phyloP scores from a whole-genome alignment of 2,888 invertebrate genomes.

The Lycaena phlaeas region DNA sequence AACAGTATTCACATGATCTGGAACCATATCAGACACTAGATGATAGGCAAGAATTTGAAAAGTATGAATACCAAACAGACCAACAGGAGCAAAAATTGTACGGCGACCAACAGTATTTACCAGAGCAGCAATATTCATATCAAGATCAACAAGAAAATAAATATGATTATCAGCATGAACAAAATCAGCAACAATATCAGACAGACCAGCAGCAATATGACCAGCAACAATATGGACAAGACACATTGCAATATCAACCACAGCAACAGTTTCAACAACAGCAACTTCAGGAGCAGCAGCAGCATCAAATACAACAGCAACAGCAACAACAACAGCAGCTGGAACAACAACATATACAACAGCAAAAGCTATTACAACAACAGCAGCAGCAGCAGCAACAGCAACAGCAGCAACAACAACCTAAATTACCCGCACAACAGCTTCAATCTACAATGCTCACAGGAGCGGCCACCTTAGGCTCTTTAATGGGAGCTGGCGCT shows the following conservation, averaged over 20 bases:
- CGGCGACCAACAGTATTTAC: slow-evolving; percentile 23
- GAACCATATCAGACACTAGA: slow-evolving; percentile 18
- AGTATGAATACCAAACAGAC: slow-evolving; percentile 23
- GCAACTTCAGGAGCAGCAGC: slow-evolving; percentile 29
- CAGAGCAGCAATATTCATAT: slow-evolving; percentile 21
- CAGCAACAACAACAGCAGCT: slow-evolving; percentile 26
- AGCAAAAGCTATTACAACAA: slow-evolving; percentile 33
- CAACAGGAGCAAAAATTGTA: slow-evolving; percentile 27
- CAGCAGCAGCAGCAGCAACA: slow-evolving; percentile 35
- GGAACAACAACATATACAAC: slow-evolving; percentile 26
- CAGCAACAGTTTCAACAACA: slow-evolving; percentile 27
- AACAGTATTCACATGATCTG: slow-evolving; percentile 18
- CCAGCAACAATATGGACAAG: slow-evolving; percentile 26
- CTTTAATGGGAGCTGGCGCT: slow-evolving; percentile 64
- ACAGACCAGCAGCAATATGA: slow-evolving; percentile 25
- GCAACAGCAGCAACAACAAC: slow-evolving; percentile 44
- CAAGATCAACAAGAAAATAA: slow-evolving; percentile 24
- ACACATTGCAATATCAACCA: slow-evolving; percentile 24
- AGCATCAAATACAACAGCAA: slow-evolving; percentile 30
- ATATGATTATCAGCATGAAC: slow-evolving; percentile 19
- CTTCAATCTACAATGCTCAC: slow-evolving; percentile 55
- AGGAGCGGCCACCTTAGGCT: slow-evolving; percentile 63
- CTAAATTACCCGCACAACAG: slow-evolving; percentile 51
- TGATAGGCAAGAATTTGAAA: slow-evolving; percentile 16
- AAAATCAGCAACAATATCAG: slow-evolving; percentile 24